Evolutionary conservation across 2,888 invertebrate genomes (phyloP).

Genomic region (Tetropium fuscum): DNA sequence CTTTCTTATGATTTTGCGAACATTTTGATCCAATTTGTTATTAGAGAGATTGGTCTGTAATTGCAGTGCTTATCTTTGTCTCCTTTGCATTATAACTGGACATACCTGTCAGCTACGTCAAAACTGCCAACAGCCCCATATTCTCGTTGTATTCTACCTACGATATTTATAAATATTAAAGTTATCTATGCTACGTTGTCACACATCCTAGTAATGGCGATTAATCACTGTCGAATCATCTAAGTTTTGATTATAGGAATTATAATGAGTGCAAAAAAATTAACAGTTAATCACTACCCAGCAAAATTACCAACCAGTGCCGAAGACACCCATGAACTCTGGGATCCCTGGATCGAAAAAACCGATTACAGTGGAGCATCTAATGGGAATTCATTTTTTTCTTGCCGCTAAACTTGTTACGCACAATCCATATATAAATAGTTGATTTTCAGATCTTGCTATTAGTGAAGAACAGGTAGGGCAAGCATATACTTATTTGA

Average conservation of each 20-base stretch:
- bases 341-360: conserved; percentile 16
- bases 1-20: no score
- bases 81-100: no score
- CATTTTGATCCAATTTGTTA: no score
- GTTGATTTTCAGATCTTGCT: conserved; percentile 29
- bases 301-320: neutral
- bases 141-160: neutral
- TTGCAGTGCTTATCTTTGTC: no score
- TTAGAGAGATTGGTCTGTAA: no score
- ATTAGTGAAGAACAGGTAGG: conserved; percentile 39
- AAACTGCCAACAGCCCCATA: neutral
- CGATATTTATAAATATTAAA: neutral
- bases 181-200: no score
- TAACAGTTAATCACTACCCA: neutral
- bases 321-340: conserved; percentile 2
- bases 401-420: conserved; percentile 24
- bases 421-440: conserved; percentile 35
- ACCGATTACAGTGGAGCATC: neutral
- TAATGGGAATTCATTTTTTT: conserved; percentile 18
- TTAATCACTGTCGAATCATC: no score
- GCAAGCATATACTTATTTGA: conserved; percentile 32
- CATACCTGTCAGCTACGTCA: neutral
- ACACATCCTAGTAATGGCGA: no score
- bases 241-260: no score
- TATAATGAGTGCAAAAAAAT: neutral